Evolutionary conservation across 2,797 vertebrate species (phyloP).

Genomic region (Neopelma chrysocephalum): DNA sequence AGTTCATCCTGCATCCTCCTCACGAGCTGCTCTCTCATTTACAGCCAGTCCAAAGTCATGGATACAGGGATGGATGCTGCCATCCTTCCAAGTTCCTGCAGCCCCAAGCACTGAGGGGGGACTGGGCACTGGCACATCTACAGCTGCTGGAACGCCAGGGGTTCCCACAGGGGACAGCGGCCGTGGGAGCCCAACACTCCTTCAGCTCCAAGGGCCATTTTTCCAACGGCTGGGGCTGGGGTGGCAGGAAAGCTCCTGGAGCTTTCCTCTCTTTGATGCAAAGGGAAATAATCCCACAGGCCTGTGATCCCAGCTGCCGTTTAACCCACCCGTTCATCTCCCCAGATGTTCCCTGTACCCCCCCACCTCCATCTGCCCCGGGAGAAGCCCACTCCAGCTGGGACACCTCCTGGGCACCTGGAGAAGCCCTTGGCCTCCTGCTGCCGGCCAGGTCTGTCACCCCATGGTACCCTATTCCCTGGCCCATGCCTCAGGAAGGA

Average conservation of each 20-base stretch:
- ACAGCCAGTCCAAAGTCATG: background rate
- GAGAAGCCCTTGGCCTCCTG: background rate
- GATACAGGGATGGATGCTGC: background rate
- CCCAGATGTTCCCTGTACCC: background rate
- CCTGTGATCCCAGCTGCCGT: background rate
- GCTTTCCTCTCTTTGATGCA: background rate
- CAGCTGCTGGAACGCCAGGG: background rate
- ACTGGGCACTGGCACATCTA: rapidly evolving
- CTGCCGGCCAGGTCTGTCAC: background rate
- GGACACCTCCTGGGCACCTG: rapidly evolving
- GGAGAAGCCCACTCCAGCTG: background rate
- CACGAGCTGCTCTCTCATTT: background rate
- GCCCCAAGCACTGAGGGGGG: rapidly evolving
- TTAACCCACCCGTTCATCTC: rapidly evolving
- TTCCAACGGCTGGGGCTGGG: no score
- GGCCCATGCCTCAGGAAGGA: rapidly evolving
- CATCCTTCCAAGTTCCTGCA: background rate
- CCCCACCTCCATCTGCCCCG: background rate
- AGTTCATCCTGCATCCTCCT: background rate
- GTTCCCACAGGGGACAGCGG: rapidly evolving
- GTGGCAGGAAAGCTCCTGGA: background rate
- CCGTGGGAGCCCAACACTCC: rapidly evolving
- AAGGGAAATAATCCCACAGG: background rate
- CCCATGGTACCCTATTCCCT: background rate
- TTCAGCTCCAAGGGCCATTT: rapidly evolving